Percentiles rank a stretch among this genome's conserved stretches.
These are phyloP conservation scores for Cyclopterus lumpus DNA, from an alignment of 2,797 vertebrate genomes.

Conservation along the genomic window DNA sequence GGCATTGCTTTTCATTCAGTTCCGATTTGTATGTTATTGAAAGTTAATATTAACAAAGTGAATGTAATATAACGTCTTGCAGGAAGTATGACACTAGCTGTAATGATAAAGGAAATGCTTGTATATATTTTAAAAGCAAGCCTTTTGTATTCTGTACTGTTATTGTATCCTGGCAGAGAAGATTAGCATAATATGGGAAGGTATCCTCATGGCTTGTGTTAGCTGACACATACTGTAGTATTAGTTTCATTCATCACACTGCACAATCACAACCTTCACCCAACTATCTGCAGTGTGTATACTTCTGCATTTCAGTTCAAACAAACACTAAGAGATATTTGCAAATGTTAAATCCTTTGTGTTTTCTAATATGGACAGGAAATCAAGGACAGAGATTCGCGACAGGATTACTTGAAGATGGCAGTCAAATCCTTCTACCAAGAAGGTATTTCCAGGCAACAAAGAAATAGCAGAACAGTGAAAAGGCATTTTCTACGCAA, in stretches of 20 bases:
- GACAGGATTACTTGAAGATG: constrained; percentile 22
- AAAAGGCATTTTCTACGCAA: constrained; percentile 19
- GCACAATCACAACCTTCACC: background rate
- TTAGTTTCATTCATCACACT: background rate
- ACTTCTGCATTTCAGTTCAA: background rate
- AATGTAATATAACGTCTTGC: constrained; percentile 31
- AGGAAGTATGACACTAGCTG: background rate
- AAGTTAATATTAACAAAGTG: constrained; percentile 49
- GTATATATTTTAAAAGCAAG: background rate
- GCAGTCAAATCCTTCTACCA: constrained; percentile 28
- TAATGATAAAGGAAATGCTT: background rate
- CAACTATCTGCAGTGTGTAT: background rate
- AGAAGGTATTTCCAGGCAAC: constrained; percentile 19
- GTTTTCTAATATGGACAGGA: background rate
- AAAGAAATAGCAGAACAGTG: constrained; percentile 25
- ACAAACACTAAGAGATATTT: background rate
- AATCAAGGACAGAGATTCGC: background rate
- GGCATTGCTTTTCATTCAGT: constrained; percentile 37
- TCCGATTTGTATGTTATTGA: constrained; percentile 44
- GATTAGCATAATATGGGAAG: background rate
- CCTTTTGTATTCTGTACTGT: background rate
- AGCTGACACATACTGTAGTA: background rate
- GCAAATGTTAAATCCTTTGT: background rate
- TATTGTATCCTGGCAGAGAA: background rate
- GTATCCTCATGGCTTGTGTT: background rate